Conservation (phyloP, 1,140 invertebrate genomes). For the Arctopsyche grandis region DNA sequence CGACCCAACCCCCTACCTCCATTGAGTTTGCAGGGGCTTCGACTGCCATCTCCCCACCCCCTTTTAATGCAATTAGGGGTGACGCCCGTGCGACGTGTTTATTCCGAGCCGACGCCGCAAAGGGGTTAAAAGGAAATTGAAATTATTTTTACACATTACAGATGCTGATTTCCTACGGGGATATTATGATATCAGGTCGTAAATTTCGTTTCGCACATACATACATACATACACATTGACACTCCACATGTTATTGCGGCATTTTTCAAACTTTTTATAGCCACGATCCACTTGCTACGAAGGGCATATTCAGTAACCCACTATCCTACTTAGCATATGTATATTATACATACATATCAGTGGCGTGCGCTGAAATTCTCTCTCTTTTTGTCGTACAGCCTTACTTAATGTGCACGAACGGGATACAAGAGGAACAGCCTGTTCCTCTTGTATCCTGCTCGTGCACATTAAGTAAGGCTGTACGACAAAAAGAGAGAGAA, state of each 20-base stretch:
- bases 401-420: no score
- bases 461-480: no score
- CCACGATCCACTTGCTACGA: no score
- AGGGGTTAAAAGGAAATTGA: slow-evolving; percentile 35
- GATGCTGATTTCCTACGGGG: slow-evolving; percentile 42
- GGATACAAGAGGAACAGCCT: no score
- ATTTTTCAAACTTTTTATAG: no score
- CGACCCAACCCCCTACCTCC: background rate
- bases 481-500: no score
- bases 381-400: background rate
- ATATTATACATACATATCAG: background rate
- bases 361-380: background rate
- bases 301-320: no score
- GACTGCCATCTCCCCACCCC: no score
- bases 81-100: slow-evolving; percentile 6
- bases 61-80: slow-evolving; percentile 37
- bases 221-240: background rate
- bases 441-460: no score
- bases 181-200: slow-evolving; percentile 33
- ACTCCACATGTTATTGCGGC: background rate
- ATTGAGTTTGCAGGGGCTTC: background rate
- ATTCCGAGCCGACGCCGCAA: slow-evolving; percentile 8
- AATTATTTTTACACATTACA: slow-evolving; percentile 41
- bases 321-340: background rate
- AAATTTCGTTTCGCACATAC: slow-evolving; percentile 9